A percentile compares a stretch with the other conserved stretches of the same genome.
Conservation (phyloP, 2,797 vertebrate species). For the Morelia viridis region DNA sequence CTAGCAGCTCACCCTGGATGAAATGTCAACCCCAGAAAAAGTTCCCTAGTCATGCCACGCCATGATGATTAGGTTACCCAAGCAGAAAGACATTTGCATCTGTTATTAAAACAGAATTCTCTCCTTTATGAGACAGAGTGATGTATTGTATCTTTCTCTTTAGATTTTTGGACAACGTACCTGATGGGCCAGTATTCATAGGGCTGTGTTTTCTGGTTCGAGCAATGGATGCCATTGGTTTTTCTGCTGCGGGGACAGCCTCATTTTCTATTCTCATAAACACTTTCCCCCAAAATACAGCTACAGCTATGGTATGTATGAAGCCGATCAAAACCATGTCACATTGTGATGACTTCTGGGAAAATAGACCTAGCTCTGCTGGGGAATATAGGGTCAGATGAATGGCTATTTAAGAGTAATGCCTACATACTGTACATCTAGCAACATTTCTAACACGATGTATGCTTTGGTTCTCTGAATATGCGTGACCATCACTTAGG, state of each 20-base stretch:
- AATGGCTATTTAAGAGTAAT: not conserved
- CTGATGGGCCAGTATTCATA: conserved; percentile 81
- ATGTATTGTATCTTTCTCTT: conserved; percentile 17
- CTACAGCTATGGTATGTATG: conserved; percentile 89
- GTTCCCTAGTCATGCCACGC: no score
- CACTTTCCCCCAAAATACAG: conserved; percentile 90
- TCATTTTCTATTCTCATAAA: conserved; percentile 86
- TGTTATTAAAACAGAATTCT: not conserved
- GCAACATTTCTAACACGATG: not conserved
- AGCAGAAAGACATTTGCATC: not conserved
- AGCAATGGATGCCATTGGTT: conserved; percentile 86
- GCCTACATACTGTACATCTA: not conserved
- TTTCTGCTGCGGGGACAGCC: conserved; percentile 85
- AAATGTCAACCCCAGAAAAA: no score
- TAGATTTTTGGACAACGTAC: conserved; percentile 85
- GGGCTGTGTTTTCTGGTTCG: conserved; percentile 87
- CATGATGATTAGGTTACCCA: no score
- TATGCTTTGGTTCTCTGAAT: not conserved
- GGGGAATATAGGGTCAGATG: not conserved
- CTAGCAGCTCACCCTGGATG: no score
- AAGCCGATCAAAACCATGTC: conserved; percentile 30
- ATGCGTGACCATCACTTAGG: not conserved
- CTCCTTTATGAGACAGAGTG: not conserved
- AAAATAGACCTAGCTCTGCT: not conserved
- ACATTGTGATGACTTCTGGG: not conserved